Percentiles rank a stretch among this genome's conserved stretches.
phyloP scores from a whole-genome alignment of 2,113 vertebrate species.

The Ceratotherium simum region DNA sequence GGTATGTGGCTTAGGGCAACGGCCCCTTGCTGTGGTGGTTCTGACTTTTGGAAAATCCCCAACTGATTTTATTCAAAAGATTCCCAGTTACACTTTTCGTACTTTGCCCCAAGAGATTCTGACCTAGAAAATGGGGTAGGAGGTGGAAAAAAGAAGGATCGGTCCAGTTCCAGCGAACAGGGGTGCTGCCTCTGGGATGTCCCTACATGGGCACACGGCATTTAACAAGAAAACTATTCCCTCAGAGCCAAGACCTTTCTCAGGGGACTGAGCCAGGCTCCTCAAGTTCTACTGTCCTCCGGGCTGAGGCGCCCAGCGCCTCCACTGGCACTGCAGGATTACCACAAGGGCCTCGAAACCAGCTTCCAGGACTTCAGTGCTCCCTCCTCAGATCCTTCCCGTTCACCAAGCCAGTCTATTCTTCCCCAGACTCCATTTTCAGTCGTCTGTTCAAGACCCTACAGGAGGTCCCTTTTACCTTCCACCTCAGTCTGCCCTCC shows the following conservation, averaged over 20 bases:
- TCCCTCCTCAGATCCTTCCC: neutral
- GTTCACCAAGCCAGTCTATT: neutral
- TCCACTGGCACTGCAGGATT: neutral
- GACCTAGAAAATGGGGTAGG: neutral
- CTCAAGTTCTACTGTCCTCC: neutral
- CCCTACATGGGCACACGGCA: rapidly evolving
- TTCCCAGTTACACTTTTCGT: neutral
- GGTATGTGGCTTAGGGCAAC: neutral
- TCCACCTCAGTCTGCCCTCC: neutral
- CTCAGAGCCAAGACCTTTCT: neutral
- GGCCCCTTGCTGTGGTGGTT: neutral
- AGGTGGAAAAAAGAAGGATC: neutral
- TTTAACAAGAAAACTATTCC: neutral
- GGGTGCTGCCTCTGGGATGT: too few relatives aligned
- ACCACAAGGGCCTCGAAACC: neutral
- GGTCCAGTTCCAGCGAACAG: neutral
- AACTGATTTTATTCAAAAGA: neutral
- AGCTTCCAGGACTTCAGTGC: neutral
- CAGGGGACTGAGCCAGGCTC: neutral
- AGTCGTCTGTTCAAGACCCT: neutral
- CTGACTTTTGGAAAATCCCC: neutral
- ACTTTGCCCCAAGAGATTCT: constrained; percentile 3
- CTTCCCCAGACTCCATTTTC: neutral
- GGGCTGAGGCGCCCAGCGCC: neutral
- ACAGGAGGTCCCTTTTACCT: neutral